Evolutionary conservation across 2,888 invertebrate species (phyloP).

Genomic region (Perizoma affinitatum): DNA sequence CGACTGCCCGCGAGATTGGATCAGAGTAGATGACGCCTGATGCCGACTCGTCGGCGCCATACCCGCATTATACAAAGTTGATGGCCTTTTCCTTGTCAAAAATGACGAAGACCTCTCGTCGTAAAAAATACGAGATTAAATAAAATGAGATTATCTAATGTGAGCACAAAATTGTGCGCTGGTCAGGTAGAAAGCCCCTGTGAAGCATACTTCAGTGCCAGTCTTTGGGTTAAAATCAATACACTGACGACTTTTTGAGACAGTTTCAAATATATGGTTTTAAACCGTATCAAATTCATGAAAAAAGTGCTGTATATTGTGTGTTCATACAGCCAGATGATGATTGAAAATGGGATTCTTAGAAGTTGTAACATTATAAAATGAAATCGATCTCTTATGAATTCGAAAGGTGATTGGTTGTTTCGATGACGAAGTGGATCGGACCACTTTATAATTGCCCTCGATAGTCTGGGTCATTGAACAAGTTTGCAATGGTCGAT

Average conservation of each 20-base stretch:
- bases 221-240: conserved; percentile 26
- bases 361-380: conserved; percentile 5
- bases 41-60: conserved; percentile 76
- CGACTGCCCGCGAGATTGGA: conserved; percentile 68
- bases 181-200: conserved; percentile 60
- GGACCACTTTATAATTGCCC: conserved; percentile 21
- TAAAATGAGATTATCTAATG: conserved; percentile 77
- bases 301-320: conserved; percentile 2
- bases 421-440: conserved; percentile 55
- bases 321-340: neutral
- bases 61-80: conserved; percentile 77
- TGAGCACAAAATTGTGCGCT: conserved; percentile 72
- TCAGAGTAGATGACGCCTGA: conserved; percentile 71
- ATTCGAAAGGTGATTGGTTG: conserved; percentile 58
- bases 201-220: conserved; percentile 20
- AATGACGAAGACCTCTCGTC: conserved; percentile 82
- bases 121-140: conserved; percentile 77
- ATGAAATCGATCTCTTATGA: conserved; percentile 38
- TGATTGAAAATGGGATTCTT: neutral
- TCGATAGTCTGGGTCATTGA: conserved; percentile 20
- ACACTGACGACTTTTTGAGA: conserved; percentile 5
- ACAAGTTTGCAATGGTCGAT: conserved; percentile 1
- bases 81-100: conserved; percentile 84
- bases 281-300: conserved; percentile 3
- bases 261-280: neutral